Evolutionary conservation across 2,888 invertebrate species (phyloP).

Genomic region (Thera britannica): DNA sequence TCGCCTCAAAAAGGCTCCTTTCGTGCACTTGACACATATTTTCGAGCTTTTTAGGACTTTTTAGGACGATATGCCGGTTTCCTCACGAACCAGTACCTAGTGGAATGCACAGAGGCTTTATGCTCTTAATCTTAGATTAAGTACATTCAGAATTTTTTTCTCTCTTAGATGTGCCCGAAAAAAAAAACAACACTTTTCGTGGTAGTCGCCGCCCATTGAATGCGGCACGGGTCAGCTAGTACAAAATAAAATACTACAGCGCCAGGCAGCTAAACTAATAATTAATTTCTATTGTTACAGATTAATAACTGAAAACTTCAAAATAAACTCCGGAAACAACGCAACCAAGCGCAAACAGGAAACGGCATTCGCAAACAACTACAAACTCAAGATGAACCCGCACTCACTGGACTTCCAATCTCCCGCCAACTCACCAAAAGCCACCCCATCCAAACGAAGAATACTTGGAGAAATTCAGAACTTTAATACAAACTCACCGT

Average conservation of each 20-base stretch:
- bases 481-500: constrained; percentile 53
- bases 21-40: too few species aligned
- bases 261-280: neutral
- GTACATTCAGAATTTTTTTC: too few species aligned
- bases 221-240: neutral
- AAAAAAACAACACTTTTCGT: too few species aligned
- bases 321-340: constrained; percentile 79
- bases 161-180: too few species aligned
- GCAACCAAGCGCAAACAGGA: constrained; percentile 74
- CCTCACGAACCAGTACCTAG: too few species aligned
- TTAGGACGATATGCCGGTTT: too few species aligned
- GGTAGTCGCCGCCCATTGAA: too few species aligned
- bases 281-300: constrained; percentile 59
- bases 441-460: constrained; percentile 62
- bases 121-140: too few species aligned
- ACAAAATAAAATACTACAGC: neutral
- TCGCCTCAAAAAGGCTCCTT: too few species aligned
- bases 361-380: constrained; percentile 65
- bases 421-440: constrained; percentile 43
- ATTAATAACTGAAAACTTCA: constrained; percentile 82
- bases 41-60: too few species aligned
- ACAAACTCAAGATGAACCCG: constrained; percentile 74
- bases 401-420: constrained; percentile 68
- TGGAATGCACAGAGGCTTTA: too few species aligned
- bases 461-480: constrained; percentile 62